These are phyloP conservation scores for Cyaniris semiargus DNA, from an alignment of 2,888 invertebrate genomes.

Conservation along the genomic window DNA sequence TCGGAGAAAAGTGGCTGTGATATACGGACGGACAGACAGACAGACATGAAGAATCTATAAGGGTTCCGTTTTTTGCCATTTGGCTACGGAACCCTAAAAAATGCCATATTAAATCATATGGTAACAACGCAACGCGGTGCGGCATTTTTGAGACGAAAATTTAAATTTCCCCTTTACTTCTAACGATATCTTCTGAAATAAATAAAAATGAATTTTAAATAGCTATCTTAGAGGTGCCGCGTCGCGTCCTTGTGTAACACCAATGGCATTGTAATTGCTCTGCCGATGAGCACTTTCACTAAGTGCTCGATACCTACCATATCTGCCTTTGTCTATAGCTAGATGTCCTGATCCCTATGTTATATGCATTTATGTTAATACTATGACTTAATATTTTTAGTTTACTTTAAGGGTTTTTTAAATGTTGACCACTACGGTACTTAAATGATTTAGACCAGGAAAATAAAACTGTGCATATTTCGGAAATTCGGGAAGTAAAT, in stretches of 20 bases:
- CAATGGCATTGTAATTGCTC: neutral
- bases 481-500: neutral
- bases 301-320: neutral
- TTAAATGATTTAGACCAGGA: neutral
- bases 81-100: too few relatives aligned
- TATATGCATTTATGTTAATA: conserved; percentile 24
- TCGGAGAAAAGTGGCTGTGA: too few relatives aligned
- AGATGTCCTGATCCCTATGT: neutral
- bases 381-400: conserved; percentile 21
- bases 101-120: neutral
- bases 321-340: neutral
- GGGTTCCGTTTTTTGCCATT: too few relatives aligned
- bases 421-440: conserved; percentile 17
- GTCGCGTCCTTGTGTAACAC: neutral
- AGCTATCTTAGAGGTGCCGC: neutral
- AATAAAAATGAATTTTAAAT: neutral
- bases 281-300: neutral
- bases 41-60: too few relatives aligned
- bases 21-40: too few relatives aligned
- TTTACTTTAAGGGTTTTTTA: neutral
- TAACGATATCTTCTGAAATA: too few relatives aligned
- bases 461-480: neutral
- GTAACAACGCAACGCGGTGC: neutral
- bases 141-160: neutral
- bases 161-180: too few relatives aligned